phyloP scores from a whole-genome alignment of 1,140 invertebrate genomes.

The Drosophila pallidifrons region DNA sequence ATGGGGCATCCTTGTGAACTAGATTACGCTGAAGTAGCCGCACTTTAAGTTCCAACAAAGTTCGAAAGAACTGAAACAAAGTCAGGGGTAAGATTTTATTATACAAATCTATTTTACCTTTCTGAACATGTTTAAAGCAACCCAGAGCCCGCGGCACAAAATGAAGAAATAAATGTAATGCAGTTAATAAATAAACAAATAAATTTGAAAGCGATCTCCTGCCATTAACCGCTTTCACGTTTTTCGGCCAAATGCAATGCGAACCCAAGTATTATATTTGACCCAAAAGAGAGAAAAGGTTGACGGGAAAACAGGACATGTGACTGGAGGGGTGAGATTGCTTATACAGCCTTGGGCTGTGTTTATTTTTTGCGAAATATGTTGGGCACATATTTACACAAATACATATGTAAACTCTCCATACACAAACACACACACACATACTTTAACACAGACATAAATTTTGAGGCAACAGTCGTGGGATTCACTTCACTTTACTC shows the following conservation, averaged over 20 bases:
- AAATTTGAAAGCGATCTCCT: constrained; percentile 65
- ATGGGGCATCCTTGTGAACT: neutral
- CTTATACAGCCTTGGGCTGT: constrained; percentile 66
- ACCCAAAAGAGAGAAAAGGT: constrained; percentile 32
- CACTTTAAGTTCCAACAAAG: neutral
- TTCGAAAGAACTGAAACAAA: neutral
- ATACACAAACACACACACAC: constrained; percentile 24
- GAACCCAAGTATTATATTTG: constrained; percentile 44
- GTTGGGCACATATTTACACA: constrained; percentile 78
- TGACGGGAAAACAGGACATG: neutral
- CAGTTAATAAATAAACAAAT: constrained; percentile 83
- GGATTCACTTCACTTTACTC: constrained; percentile 19
- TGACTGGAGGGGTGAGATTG: constrained; percentile 27
- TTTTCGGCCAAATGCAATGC: constrained; percentile 36
- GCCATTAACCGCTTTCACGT: neutral
- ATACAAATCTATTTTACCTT: constrained; percentile 1
- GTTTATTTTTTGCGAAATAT: constrained; percentile 82
- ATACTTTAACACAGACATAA: constrained; percentile 4
- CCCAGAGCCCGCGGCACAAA: constrained; percentile 52
- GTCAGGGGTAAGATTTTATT: neutral
- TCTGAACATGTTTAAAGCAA: constrained; percentile 1
- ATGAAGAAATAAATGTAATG: constrained; percentile 71
- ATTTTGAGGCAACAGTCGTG: constrained; percentile 37
- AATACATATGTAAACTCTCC: constrained; percentile 70
- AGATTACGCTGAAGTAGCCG: neutral